These are phyloP conservation scores for Abrostola triplasia DNA, from an alignment of 2,888 invertebrate species.

Conservation along the genomic window DNA sequence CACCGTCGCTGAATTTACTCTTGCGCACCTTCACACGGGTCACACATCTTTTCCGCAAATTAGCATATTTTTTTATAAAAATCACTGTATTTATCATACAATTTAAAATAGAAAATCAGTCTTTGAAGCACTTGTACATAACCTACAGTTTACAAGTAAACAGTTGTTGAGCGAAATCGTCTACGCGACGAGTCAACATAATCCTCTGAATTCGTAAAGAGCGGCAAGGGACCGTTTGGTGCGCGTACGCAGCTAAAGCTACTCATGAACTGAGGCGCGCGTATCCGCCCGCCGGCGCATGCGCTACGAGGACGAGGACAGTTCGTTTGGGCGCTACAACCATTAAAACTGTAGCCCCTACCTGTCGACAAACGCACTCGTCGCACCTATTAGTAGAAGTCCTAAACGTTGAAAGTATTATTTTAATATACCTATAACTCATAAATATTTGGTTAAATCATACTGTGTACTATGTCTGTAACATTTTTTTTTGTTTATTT, in stretches of 20 bases:
- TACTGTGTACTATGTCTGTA: too few relatives aligned
- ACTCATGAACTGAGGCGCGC: slow-evolving; percentile 73
- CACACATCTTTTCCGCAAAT: slow-evolving; percentile 59
- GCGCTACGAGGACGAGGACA: slow-evolving; percentile 71
- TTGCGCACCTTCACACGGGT: slow-evolving; percentile 71
- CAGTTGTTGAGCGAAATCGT: slow-evolving; percentile 40
- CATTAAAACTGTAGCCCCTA: slow-evolving; percentile 69
- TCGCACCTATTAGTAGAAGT: slow-evolving; percentile 42
- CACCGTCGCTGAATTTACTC: slow-evolving; percentile 66
- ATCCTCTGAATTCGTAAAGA: slow-evolving; percentile 62
- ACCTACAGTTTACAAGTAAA: slow-evolving; percentile 20
- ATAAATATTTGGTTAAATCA: too few relatives aligned
- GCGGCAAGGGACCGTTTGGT: slow-evolving; percentile 57
- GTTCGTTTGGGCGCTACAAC: slow-evolving; percentile 81
- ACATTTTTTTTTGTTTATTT: too few relatives aligned
- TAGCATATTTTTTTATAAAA: slow-evolving; percentile 56
- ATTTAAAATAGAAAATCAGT: slow-evolving; percentile 10
- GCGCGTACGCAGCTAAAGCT: slow-evolving; percentile 84
- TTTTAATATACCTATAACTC: not conserved
- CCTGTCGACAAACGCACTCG: slow-evolving; percentile 67
- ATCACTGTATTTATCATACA: slow-evolving; percentile 44
- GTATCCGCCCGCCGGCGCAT: slow-evolving; percentile 64
- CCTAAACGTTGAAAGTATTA: slow-evolving; percentile 21
- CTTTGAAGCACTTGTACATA: slow-evolving; percentile 18
- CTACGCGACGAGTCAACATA: slow-evolving; percentile 66